phyloP scores from a whole-genome alignment of 2,888 invertebrate species.

The Vannuccia rotundouncinata region DNA sequence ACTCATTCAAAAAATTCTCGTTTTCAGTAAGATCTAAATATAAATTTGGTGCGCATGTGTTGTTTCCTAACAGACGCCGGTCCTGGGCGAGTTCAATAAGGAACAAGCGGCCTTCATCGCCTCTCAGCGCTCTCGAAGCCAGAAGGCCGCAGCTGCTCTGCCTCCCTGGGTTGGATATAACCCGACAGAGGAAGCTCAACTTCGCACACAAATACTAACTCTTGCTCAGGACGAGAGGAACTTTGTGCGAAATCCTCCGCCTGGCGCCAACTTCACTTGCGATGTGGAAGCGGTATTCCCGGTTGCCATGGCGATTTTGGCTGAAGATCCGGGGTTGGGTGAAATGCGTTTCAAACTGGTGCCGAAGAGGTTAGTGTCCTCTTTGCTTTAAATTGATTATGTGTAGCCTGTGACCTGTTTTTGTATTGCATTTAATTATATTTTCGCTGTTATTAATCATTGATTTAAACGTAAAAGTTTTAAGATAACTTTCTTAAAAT shows the following conservation, averaged over 20 bases:
- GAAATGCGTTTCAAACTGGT: constrained; percentile 98
- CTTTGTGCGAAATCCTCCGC: constrained; percentile 81
- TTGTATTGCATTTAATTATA: not conserved
- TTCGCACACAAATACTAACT: constrained; percentile 89
- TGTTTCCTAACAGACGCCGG: constrained; percentile 64
- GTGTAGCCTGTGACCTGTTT: constrained; percentile 54
- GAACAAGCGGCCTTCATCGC: constrained; percentile 93
- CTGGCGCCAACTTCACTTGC: constrained; percentile 85
- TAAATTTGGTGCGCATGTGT: no score
- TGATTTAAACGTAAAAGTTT: no score
- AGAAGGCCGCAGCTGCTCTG: constrained; percentile 57
- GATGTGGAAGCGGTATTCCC: constrained; percentile 86
- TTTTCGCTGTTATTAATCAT: not conserved
- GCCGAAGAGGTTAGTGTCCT: constrained; percentile 67
- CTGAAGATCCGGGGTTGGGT: constrained; percentile 87
- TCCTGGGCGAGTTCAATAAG: constrained; percentile 90
- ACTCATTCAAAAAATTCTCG: no score
- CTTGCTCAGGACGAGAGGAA: constrained; percentile 93
- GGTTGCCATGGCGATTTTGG: constrained; percentile 84
- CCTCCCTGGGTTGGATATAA: constrained; percentile 79
- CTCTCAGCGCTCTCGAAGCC: constrained; percentile 67
- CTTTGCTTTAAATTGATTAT: constrained; percentile 57
- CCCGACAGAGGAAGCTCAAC: constrained; percentile 72
- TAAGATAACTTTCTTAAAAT: no score
- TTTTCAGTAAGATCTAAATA: no score